phyloP scores from a whole-genome alignment of 2,888 invertebrate species.

The Pyrocoelia pectoralis region DNA sequence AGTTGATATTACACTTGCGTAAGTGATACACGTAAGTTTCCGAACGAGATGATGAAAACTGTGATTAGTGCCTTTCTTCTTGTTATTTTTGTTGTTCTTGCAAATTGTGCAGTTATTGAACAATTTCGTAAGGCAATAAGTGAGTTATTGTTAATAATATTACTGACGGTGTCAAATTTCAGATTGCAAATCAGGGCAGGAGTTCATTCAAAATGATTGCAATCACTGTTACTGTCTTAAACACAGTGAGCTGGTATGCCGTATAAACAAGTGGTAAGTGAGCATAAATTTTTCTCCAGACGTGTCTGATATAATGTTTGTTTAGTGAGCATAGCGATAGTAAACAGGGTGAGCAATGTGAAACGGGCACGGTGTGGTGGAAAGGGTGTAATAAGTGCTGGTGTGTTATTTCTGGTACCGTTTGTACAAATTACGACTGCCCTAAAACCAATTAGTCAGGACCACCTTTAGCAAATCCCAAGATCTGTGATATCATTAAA shows the following conservation, averaged over 20 bases:
- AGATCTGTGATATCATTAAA: background rate
- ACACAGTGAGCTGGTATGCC: background rate
- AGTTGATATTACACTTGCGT: background rate
- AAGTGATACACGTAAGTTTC: background rate
- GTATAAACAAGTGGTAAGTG: background rate
- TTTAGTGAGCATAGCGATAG: background rate
- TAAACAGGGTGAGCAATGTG: background rate
- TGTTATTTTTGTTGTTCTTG: background rate
- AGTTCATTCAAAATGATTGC: background rate
- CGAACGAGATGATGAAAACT: background rate
- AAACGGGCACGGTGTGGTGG: background rate
- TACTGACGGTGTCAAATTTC: background rate
- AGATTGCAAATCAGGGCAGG: slow-evolving; percentile 7
- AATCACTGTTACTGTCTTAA: slow-evolving; percentile 2
- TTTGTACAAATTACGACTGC: background rate
- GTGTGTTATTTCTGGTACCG: slow-evolving; percentile 2
- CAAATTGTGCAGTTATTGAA: background rate
- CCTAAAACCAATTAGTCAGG: background rate
- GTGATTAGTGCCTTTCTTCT: background rate
- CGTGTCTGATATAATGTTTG: background rate
- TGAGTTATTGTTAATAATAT: background rate
- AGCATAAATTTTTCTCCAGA: background rate
- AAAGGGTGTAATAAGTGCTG: slow-evolving; percentile 11
- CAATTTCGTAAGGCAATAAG: slow-evolving; percentile 1
- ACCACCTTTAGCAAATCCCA: no score